phyloP scores from a whole-genome alignment of 1,140 invertebrate species.

The Orius laevigatus region DNA sequence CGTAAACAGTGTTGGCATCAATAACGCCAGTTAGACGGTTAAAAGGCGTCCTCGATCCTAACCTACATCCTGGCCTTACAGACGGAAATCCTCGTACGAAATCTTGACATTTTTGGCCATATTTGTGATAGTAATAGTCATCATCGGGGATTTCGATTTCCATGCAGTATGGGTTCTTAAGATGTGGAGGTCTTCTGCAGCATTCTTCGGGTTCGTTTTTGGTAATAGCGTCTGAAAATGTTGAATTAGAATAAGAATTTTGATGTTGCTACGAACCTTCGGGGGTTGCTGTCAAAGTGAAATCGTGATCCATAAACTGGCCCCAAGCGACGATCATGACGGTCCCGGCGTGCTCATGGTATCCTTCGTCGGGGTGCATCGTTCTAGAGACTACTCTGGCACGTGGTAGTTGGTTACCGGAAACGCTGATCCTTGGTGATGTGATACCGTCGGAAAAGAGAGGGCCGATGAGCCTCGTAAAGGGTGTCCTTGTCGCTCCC shows the following conservation, averaged over 20 bases:
- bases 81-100: constrained; percentile 76
- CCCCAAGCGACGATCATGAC: constrained; percentile 88
- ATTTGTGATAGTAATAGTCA: constrained; percentile 80
- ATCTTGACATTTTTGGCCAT: constrained; percentile 68
- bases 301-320: constrained; percentile 89
- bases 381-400: constrained; percentile 71
- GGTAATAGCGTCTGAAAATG: constrained; percentile 52
- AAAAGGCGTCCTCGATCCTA: constrained; percentile 61
- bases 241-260: not conserved
- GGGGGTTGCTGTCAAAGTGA: constrained; percentile 72
- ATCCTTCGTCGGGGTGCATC: constrained; percentile 80
- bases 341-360: constrained; percentile 83
- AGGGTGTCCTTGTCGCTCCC: constrained; percentile 72
- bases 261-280: constrained; percentile 38
- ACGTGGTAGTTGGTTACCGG: constrained; percentile 56
- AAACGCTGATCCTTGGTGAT: constrained; percentile 55
- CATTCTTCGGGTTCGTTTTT: constrained; percentile 79
- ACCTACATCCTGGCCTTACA: constrained; percentile 60
- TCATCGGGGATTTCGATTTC: constrained; percentile 77
- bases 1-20: constrained; percentile 73
- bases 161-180: constrained; percentile 80
- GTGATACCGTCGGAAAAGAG: constrained; percentile 67
- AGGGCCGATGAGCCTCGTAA: constrained; percentile 59
- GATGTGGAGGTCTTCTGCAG: constrained; percentile 54
- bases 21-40: constrained; percentile 68